Base-by-base conservation (phyloP, 2,888 invertebrate species). In the Seira ritae region DNA sequence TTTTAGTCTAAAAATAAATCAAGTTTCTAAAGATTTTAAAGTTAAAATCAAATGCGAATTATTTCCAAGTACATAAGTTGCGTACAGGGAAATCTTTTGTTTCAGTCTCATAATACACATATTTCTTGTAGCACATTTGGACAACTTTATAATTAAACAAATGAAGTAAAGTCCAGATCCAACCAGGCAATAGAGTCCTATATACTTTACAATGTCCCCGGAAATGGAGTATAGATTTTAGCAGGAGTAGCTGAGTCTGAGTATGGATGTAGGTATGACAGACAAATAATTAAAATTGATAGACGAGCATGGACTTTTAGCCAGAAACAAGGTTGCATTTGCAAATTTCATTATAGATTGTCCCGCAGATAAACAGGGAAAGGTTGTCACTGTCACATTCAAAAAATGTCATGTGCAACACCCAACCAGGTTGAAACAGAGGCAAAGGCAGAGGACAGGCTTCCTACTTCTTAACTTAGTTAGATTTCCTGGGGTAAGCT, bases 201-300 rank as follows among this genome's bases (percentile, higher is more conserved):
- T 31, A 31, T 4, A 31, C 8, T 4, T 8, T 8, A 31, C 31
- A 31, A 31, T 31, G 8, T 8, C 31, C 31, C 8, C 8, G 31
- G 31, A 31, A 31, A 31, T 31, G 8, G 31, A 55, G 3, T 15
- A 55, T 6, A 42, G 42, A 42, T 42, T 42, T 42, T 42, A n/a
- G n/a, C n/a, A n/a, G n/a, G n/a, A n/a, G n/a, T n/a, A 12, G 55
- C 55, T 8, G 17, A 55, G 55, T 17, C 6, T 12, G 3, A 55
- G 6, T 55, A 55, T 12, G 55, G 15, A 17, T 12, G n/a, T 8
- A 4, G 31, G 31, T 31, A 31, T 31, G n/a, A 55, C 55, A 55
- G 17, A 55, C 55, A 55, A 55, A 55, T 55, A 55, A 55, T 55
- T 55, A 55, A 55, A 55, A 55, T 55, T 55, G 55, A 55, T 55